Conservation (phyloP, 2,113 vertebrate genomes). For the Emydocephalus ijimae region DNA sequence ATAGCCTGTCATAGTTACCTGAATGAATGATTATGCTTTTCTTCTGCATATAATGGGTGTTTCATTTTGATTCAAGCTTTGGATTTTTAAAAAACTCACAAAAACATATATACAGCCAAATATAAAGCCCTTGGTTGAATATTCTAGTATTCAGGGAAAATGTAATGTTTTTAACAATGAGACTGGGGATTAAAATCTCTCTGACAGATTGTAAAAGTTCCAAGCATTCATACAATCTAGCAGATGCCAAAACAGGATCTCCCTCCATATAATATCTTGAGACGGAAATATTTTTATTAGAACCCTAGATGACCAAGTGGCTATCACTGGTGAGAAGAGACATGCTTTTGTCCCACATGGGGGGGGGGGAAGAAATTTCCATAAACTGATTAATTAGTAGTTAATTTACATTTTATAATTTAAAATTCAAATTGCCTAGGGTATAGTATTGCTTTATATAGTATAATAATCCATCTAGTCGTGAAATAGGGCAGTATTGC, state of each 20-base stretch:
- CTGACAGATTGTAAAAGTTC: neutral
- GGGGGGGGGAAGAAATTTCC: neutral
- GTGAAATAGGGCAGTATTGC: neutral
- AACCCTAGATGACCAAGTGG: neutral
- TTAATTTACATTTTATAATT: neutral
- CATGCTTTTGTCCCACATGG: neutral
- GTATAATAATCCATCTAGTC: neutral
- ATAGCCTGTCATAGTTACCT: neutral
- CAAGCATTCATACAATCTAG: neutral
- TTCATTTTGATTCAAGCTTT: neutral
- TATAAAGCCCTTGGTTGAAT: neutral
- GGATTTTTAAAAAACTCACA: neutral
- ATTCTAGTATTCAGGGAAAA: neutral
- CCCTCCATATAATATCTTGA: neutral
- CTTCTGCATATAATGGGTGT: neutral
- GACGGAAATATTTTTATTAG: neutral
- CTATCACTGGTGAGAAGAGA: neutral
- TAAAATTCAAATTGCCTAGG: neutral
- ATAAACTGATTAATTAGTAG: neutral
- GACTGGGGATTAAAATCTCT: neutral
- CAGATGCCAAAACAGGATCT: neutral
- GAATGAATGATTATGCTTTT: neutral
- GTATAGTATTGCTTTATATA: neutral
- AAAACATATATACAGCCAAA: neutral
- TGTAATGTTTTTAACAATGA: neutral